Base-by-base conservation (phyloP, 1,140 invertebrate species). In the Aphelenchoides fujianensis region DNA sequence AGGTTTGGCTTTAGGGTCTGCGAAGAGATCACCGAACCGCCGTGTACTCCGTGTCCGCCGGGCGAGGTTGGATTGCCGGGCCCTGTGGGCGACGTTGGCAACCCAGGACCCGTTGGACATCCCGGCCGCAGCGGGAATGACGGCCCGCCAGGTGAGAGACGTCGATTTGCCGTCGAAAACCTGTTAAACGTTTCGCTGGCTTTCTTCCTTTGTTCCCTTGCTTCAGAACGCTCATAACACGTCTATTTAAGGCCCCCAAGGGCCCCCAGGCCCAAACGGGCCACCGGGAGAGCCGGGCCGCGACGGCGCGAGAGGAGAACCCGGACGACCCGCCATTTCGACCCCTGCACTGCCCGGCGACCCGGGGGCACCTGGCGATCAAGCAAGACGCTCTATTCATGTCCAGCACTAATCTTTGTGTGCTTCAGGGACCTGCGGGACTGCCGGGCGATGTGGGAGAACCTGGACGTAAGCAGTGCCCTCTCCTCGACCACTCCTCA, bases 311-410 rank as follows among this genome's bases (percentile, higher is more conserved):
- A 73, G 83, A 68, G 82, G 82, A 55, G 82, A 83, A 23, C 79
- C 82, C 37, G 82, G 82, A 54, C 55, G 83, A 71, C 83, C 83
- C n/a, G 82, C 82, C 7, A 77, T 83, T 67, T 80, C 79, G 3
- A 83, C 83, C 9, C 83, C 82, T 27, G 77, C 83, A n/a, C 53
- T 79, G 28, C 82, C 82, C 36, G 82, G 82, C 70, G 82, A 84
- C 64, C 76, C 82, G 27, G 82, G 82, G 71, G 61, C 79, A 37
- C 70, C 74, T 35, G 66, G 31, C 0, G 28, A 9, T 75, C 30
- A 30, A 75, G 28, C n/a, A n/a, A n/a, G n/a, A n/a, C n/a, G n/a
- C n/a, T n/a, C n/a, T n/a, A n/a, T n/a, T n/a, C n/a, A n/a, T 74
- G 62, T 73, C 9, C 16, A 34, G 1, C 31, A 1, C 23, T 68